Conservation (phyloP, 2,888 invertebrate genomes). For the Allolobophora icterica region DNA sequence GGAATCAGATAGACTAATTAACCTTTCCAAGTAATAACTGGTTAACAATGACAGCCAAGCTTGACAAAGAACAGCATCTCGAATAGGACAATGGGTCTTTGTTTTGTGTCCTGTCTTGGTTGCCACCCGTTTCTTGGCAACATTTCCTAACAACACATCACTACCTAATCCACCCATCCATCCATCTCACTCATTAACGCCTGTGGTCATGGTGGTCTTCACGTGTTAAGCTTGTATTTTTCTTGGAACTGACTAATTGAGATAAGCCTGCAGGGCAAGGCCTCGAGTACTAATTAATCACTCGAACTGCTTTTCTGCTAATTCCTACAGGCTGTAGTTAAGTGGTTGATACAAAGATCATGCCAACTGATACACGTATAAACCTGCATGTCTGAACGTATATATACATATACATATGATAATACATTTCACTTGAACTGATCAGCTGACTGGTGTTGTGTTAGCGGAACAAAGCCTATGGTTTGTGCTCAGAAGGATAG, state of each 20-base stretch:
- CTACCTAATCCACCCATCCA: too few species aligned
- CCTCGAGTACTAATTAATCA: neutral
- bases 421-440: neutral
- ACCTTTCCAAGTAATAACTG: slow-evolving; percentile 17
- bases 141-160: neutral
- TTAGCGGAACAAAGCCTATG: neutral
- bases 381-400: neutral
- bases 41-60: neutral
- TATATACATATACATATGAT: neutral
- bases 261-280: too few species aligned
- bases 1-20: neutral
- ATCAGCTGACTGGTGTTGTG: neutral
- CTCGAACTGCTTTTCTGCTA: neutral
- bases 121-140: neutral
- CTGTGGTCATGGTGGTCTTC: too few species aligned
- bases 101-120: neutral
- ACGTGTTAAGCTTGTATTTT: too few species aligned
- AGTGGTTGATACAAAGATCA: neutral
- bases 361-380: neutral
- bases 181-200: neutral
- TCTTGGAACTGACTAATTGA: too few species aligned
- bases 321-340: neutral
- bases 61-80: neutral
- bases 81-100: neutral
- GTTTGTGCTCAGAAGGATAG: neutral